Conservation (phyloP, 2,113 vertebrate genomes). For the Callipepla squamata region DNA sequence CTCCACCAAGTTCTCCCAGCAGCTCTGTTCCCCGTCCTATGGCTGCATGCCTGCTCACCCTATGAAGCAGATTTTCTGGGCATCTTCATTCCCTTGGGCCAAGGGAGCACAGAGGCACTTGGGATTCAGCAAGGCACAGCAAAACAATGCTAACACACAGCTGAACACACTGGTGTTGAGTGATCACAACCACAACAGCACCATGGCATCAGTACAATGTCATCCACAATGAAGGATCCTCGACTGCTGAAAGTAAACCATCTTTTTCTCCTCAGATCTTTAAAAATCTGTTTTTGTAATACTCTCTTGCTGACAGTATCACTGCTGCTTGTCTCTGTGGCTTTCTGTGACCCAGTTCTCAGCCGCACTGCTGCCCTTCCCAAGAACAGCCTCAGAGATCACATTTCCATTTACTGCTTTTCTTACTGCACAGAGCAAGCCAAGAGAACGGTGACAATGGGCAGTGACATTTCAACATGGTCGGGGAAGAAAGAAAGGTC, state of each 20-base stretch:
- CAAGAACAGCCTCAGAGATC: neutral
- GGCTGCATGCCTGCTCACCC: neutral
- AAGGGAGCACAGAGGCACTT: accelerated
- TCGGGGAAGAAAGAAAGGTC: neutral
- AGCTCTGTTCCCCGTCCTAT: neutral
- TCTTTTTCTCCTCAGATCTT: neutral
- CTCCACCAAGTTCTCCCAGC: neutral
- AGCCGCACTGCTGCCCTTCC: neutral
- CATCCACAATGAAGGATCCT: neutral
- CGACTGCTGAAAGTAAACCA: neutral
- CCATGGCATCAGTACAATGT: accelerated
- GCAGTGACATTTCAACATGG: accelerated
- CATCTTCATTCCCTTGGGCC: accelerated
- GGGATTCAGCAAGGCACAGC: neutral
- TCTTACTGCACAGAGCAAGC: neutral
- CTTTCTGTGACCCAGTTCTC: neutral
- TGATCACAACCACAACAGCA: neutral
- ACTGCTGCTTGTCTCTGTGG: neutral
- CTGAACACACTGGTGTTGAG: neutral
- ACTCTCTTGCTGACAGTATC: neutral
- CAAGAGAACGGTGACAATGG: neutral
- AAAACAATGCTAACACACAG: accelerated
- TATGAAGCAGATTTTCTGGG: neutral
- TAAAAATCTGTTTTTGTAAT: neutral
- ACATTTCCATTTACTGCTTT: neutral